phyloP scores from a whole-genome alignment of 2,113 vertebrate genomes.

The Macquaria australasica region DNA sequence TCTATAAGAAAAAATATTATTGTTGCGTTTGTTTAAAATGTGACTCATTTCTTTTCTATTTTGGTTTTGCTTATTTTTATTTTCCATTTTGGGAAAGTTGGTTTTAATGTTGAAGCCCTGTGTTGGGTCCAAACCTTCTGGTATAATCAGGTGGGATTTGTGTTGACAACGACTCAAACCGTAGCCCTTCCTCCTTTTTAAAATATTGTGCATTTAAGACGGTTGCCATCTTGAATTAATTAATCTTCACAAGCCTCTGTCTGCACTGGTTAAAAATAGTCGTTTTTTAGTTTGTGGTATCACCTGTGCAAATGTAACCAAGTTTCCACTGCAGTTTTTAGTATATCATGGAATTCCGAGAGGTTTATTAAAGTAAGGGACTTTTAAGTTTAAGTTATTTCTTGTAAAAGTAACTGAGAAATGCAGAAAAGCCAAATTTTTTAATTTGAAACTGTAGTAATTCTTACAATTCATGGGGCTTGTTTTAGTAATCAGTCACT shows the following conservation, averaged over 20 bases:
- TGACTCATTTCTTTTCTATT: slow-evolving; percentile 39
- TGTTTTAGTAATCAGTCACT: neutral
- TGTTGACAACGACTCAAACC: slow-evolving; percentile 7
- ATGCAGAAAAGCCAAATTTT: neutral
- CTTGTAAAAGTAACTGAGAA: neutral
- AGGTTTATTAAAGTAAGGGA: slow-evolving; percentile 20
- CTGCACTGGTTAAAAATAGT: slow-evolving; percentile 15
- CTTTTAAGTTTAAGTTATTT: slow-evolving; percentile 26
- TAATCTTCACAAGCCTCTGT: neutral
- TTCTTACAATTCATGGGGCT: slow-evolving; percentile 12
- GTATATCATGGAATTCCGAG: neutral
- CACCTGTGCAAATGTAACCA: slow-evolving; percentile 33
- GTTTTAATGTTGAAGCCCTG: slow-evolving; percentile 65
- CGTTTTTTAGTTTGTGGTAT: slow-evolving; percentile 4
- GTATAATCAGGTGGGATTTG: neutral
- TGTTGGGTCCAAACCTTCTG: slow-evolving; percentile 64
- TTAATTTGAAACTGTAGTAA: slow-evolving; percentile 12
- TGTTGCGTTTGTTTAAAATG: slow-evolving; percentile 50
- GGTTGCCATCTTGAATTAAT: neutral
- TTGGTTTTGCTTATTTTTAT: slow-evolving; percentile 60
- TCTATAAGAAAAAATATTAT: slow-evolving; percentile 48
- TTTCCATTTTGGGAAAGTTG: slow-evolving; percentile 78
- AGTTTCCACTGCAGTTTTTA: slow-evolving; percentile 15
- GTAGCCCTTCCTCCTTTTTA: slow-evolving; percentile 7
- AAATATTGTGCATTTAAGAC: slow-evolving; percentile 14